A percentile compares a stretch with the other conserved stretches of the same genome.
These are phyloP conservation scores for Rhaphigaster nebulosa DNA, from an alignment of 2,888 invertebrate species.

Conservation along the genomic window DNA sequence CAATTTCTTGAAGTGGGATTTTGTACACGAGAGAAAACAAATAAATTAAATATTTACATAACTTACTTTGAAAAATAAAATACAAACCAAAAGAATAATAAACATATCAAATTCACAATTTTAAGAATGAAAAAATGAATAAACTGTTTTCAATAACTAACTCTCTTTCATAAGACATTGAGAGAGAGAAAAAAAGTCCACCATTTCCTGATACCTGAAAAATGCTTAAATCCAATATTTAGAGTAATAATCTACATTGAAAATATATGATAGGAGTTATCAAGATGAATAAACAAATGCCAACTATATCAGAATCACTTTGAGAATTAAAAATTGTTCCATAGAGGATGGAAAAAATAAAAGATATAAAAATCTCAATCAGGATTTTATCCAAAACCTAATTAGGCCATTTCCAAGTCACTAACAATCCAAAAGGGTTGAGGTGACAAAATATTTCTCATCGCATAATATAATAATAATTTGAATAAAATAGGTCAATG, in stretches of 20 bases:
- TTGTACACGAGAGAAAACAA: neutral
- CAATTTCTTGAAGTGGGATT: neutral
- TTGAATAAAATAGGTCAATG: neutral
- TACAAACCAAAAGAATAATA: neutral
- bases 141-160: neutral
- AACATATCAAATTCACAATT: neutral
- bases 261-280: too few species aligned
- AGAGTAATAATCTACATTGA: too few species aligned
- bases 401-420: neutral
- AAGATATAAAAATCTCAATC: too few species aligned
- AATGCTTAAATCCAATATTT: neutral
- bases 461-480: neutral
- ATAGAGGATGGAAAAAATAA: too few species aligned
- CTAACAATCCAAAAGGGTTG: neutral
- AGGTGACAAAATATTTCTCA: neutral
- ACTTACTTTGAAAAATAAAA: neutral
- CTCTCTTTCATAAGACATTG: neutral
- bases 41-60: neutral
- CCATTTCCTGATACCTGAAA: neutral
- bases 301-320: too few species aligned
- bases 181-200: neutral
- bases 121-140: neutral
- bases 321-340: too few species aligned
- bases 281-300: too few species aligned
- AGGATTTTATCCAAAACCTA: neutral